Percentiles rank a stretch among this genome's conserved stretches.
Evolutionary conservation across 2,113 vertebrate species (phyloP).

Genomic region (Neoarius graeffei): DNA sequence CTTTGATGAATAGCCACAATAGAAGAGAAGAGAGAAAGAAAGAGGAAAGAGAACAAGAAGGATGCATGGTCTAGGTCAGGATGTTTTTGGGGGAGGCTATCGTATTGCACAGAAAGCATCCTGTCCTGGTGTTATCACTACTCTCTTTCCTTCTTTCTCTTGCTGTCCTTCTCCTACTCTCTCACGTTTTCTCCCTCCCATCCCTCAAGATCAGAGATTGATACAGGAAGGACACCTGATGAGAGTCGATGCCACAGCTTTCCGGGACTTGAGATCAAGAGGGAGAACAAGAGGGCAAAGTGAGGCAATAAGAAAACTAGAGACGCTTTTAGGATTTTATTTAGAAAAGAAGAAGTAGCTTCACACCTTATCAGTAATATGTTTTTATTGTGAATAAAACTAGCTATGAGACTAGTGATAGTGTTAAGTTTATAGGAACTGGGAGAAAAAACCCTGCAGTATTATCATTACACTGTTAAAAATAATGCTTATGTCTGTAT

Average conservation of each 20-base stretch:
- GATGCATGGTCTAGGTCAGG: conserved; percentile 66
- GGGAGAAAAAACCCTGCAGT: not conserved
- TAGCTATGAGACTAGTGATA: not conserved
- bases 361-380: not conserved
- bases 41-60: conserved; percentile 30
- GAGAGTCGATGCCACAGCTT: conserved; percentile 77
- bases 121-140: conserved; percentile 73
- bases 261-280: conserved; percentile 66
- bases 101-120: conserved; percentile 74
- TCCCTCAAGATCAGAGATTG: conserved; percentile 65
- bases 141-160: conserved; percentile 60
- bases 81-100: conserved; percentile 73
- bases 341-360: conserved; percentile 6
- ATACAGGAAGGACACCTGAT: conserved; percentile 81
- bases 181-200: conserved; percentile 61
- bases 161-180: conserved; percentile 60
- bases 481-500: not conserved
- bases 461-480: not conserved
- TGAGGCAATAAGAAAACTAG: conserved; percentile 11
- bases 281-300: conserved; percentile 31
- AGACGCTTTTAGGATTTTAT: conserved; percentile 22
- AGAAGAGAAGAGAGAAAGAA: conserved; percentile 18
- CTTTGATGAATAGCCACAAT: conserved; percentile 30
- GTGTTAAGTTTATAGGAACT: not conserved
- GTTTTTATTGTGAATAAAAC: not conserved